Base-by-base conservation (phyloP, 2,113 vertebrate species). In the Antigone vipio region DNA sequence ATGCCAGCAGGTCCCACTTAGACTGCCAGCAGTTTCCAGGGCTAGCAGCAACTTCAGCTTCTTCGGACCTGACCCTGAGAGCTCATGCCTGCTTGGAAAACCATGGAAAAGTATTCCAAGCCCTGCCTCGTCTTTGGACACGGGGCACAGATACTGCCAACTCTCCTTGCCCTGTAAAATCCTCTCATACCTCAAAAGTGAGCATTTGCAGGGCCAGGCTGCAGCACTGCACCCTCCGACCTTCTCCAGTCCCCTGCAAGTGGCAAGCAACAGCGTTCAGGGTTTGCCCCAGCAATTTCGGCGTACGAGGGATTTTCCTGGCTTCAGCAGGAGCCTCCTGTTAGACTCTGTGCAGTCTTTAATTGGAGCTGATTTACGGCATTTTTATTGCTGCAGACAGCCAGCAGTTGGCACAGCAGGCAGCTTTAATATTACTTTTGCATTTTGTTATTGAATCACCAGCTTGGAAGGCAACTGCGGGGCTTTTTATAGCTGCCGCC, bases 311-410 rank as follows among this genome's bases (percentile, higher is more conserved):
- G 89, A 24, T 35, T 95, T 97, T 93, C 80, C 94, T 66, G 27
- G 80, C 56, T 67, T 85, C 35, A 4, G 9, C 21, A 17, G 76
- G 67, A 93, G 62, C 69, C 73, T 94, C 83, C 94, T 53, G 44
- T 34, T 50, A 16, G 19, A 38, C 29, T 88, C 52, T 23, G 59
- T 34, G 27, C 71, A 77, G 56, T 5, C 85, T 78, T 96, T 95
- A 96, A 97, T 64, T 89, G 91, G 49, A 17, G 80, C 83, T 92
- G 92, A 96, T 97, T 96, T 96, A 96, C 1, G 0, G 92, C 88
- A 67, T 81, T 96, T 96, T 96, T 91, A 95, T 90, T 93, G 96
- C 95, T 91, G 96, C 91, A 88, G 88, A 92, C 92, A 94, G 80
- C 44, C 79, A 75, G 95, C 93, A 92, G 88, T 93, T 95, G 97